Percentiles rank a stretch among this genome's conserved stretches.
phyloP scores from a whole-genome alignment of 2,888 invertebrate species.

The Gymnocheta viridis region DNA sequence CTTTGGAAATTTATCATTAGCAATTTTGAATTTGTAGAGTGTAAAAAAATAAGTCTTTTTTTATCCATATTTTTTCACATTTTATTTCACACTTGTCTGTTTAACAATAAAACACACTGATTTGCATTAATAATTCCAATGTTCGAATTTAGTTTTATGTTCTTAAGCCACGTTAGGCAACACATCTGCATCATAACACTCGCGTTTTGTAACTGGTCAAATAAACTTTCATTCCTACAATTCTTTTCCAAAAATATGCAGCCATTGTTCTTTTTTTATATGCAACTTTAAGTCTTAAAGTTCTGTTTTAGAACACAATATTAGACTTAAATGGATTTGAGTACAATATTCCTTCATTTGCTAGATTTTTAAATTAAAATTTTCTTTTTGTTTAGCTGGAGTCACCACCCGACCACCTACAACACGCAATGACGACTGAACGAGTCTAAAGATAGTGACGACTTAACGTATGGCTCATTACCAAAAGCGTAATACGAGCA shows the following conservation, averaged over 20 bases:
- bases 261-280: background rate
- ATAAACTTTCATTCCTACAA: conserved; percentile 17
- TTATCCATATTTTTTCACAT: background rate
- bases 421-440: conserved; percentile 80
- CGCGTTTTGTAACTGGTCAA: conserved; percentile 63
- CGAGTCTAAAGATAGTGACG: conserved; percentile 69
- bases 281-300: conserved; percentile 2
- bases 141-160: conserved; percentile 22
- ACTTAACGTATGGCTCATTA: conserved; percentile 68
- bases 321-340: conserved; percentile 22
- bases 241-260: conserved; percentile 7
- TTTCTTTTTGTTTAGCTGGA: conserved; percentile 47
- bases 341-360: background rate
- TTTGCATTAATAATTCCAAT: background rate
- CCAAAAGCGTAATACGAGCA: conserved; percentile 58
- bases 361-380: conserved; percentile 31
- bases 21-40: no score
- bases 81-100: background rate
- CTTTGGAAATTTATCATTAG: no score
- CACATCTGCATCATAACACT: conserved; percentile 60
- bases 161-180: conserved; percentile 1
- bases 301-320: conserved; percentile 25
- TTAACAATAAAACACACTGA: conserved; percentile 8
- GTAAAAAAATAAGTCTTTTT: background rate
- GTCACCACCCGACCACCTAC: conserved; percentile 78